phyloP scores from a whole-genome alignment of 1,140 invertebrate species.

The Pararge aegeria region DNA sequence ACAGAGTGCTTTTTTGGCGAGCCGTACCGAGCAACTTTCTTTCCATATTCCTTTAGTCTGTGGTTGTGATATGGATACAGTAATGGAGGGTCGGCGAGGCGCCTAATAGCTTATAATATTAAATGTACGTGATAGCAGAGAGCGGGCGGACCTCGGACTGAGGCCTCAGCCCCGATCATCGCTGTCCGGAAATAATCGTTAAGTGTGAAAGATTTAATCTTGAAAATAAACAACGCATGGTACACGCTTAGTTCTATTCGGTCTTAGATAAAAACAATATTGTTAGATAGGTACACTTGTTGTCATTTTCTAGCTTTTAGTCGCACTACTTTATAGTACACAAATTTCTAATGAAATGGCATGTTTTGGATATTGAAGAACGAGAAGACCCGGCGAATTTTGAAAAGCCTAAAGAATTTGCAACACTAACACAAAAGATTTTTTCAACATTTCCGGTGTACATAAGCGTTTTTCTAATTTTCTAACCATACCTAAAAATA shows the following conservation, averaged over 20 bases:
- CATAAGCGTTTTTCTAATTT: no score
- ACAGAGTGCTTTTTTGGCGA: neutral
- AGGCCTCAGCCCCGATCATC: conserved; percentile 32
- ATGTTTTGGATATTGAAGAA: no score
- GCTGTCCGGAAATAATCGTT: conserved; percentile 65
- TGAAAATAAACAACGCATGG: conserved; percentile 32
- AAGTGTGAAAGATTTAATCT: conserved; percentile 56
- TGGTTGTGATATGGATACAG: conserved; percentile 65
- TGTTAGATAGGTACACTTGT: neutral
- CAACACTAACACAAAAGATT: no score
- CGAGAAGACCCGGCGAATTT: no score
- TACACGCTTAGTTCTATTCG: conserved; percentile 17
- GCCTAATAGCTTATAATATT: conserved; percentile 78
- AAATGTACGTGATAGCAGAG: conserved; percentile 67
- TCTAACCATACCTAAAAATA: no score
- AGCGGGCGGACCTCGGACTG: conserved; percentile 33
- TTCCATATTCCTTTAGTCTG: neutral
- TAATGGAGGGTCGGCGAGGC: conserved; percentile 71
- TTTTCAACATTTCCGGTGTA: no score
- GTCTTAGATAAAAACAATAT: conserved; percentile 9
- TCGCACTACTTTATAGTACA: no score
- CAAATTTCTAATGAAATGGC: no score
- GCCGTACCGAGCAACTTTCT: neutral
- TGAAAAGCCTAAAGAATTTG: no score
- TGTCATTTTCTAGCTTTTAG: neutral